Percentiles rank a stretch among this genome's conserved stretches.
Evolutionary conservation across 2,113 vertebrate species (phyloP).

Genomic region (Macrotis lagotis): DNA sequence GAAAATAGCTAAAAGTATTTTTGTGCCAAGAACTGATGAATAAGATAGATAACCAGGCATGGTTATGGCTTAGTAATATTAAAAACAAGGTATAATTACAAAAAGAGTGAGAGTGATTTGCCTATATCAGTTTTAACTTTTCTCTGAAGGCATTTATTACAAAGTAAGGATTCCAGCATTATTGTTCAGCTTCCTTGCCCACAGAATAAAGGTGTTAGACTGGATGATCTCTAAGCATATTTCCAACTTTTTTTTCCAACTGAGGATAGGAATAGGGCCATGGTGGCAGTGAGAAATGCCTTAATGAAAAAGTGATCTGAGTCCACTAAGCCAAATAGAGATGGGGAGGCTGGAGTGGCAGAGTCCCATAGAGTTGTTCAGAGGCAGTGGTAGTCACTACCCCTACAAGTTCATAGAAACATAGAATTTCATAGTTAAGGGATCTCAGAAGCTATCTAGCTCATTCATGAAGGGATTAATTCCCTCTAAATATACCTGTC

Average conservation of each 20-base stretch:
- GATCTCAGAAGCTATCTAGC: background rate
- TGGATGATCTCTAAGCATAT: conserved; percentile 5
- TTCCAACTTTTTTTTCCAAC: background rate
- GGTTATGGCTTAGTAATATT: conserved; percentile 51
- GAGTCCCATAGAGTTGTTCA: background rate
- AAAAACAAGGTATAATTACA: conserved; percentile 55
- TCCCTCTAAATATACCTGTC: background rate
- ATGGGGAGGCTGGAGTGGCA: background rate
- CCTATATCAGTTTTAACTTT: conserved; percentile 50
- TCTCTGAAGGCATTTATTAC: conserved; percentile 52
- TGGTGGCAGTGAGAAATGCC: background rate
- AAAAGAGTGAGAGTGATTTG: conserved; percentile 55
- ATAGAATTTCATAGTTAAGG: background rate
- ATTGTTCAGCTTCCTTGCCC: background rate
- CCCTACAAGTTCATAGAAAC: background rate
- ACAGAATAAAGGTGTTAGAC: conserved; percentile 36
- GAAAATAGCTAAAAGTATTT: conserved; percentile 60
- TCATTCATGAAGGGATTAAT: background rate
- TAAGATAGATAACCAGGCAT: conserved; percentile 62
- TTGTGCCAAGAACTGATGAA: conserved; percentile 40
- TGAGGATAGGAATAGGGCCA: background rate
- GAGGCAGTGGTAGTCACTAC: background rate
- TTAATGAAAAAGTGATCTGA: background rate
- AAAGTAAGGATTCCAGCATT: conserved; percentile 27
- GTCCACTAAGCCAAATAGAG: background rate